phyloP scores from a whole-genome alignment of 1,140 invertebrate genomes.

The Ips nitidus region DNA sequence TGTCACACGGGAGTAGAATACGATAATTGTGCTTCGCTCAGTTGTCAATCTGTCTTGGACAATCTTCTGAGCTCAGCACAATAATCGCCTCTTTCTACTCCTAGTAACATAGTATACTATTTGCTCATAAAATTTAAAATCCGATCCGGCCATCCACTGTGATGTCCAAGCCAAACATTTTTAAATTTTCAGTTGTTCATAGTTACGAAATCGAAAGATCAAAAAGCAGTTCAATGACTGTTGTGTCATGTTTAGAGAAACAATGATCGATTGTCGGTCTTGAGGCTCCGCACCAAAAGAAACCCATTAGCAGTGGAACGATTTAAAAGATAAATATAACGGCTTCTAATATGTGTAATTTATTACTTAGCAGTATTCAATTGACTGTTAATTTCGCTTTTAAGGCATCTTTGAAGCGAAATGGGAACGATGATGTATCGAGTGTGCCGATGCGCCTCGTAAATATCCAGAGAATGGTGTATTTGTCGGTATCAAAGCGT shows the following conservation, averaged over 20 bases:
- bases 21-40: no score
- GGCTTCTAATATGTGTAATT: slow-evolving; percentile 29
- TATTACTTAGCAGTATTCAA: slow-evolving; percentile 25
- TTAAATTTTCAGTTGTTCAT: no score
- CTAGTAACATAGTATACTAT: no score
- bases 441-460: slow-evolving; percentile 11
- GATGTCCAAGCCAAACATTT: no score
- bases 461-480: background rate
- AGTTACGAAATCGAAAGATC: no score
- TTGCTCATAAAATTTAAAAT: no score
- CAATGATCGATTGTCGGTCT: slow-evolving; percentile 13
- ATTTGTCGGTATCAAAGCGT: no score
- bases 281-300: background rate
- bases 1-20: no score
- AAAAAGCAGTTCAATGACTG: slow-evolving; percentile 21
- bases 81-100: no score
- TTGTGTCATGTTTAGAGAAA: slow-evolving; percentile 14
- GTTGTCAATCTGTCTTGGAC: no score
- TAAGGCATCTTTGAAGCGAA: slow-evolving; percentile 20
- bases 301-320: slow-evolving; percentile 26
- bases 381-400: slow-evolving; percentile 23
- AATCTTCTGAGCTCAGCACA: no score
- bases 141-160: no score
- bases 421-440: slow-evolving; percentile 9
- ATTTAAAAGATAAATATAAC: slow-evolving; percentile 34